A percentile compares a stretch with the other conserved stretches of the same genome.
Conservation (phyloP, 2,888 invertebrate genomes). For the Galeruca laticollis region DNA sequence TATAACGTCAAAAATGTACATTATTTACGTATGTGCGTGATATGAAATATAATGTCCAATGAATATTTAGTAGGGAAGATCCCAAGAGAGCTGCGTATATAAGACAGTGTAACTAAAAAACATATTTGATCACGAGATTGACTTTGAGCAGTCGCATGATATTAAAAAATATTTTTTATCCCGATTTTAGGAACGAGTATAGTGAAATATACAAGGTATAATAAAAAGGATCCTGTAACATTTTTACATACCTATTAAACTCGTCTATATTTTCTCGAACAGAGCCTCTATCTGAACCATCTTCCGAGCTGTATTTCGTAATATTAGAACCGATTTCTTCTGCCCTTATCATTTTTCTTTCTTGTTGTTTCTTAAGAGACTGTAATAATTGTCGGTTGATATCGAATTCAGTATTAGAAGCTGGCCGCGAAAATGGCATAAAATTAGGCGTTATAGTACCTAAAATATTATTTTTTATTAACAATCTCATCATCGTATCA, state of each 20-base stretch:
- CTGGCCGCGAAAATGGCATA: slow-evolving; percentile 53
- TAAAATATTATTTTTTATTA: slow-evolving; percentile 2
- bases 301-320: slow-evolving; percentile 35
- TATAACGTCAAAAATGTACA: not conserved
- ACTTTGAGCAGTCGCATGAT: no score
- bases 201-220: no score
- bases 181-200: no score
- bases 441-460: slow-evolving; percentile 50
- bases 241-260: no score
- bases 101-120: not conserved
- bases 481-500: slow-evolving; percentile 21
- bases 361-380: slow-evolving; percentile 52
- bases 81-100: not conserved
- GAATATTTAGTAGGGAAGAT: not conserved
- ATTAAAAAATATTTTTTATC: no score
- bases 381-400: slow-evolving; percentile 50
- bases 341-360: slow-evolving; percentile 44
- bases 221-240: no score
- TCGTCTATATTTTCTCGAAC: slow-evolving; percentile 25
- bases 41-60: not conserved
- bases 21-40: not conserved
- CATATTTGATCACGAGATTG: not conserved
- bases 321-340: slow-evolving; percentile 43
- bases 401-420: slow-evolving; percentile 40
- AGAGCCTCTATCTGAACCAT: slow-evolving; percentile 35